These are phyloP conservation scores for Steinernema khuongi DNA, from an alignment of 1,140 invertebrate species.

Conservation along the genomic window DNA sequence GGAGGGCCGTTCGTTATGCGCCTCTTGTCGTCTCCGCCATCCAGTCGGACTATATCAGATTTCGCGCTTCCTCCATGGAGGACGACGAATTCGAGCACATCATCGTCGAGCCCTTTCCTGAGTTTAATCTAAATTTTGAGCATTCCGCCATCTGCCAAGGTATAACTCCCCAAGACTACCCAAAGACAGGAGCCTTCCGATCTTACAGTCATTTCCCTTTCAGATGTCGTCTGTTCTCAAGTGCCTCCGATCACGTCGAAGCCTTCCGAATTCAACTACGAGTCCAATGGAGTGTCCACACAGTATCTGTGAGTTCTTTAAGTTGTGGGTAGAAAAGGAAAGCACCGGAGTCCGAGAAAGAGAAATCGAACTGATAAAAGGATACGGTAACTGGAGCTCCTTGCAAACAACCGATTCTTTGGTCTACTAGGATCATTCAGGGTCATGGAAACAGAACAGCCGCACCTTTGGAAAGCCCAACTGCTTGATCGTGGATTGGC, in stretches of 20 bases:
- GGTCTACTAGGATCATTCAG: no score
- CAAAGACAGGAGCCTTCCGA: neutral
- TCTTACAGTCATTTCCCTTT: neutral
- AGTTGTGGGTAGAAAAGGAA: neutral
- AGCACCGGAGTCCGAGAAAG: no score
- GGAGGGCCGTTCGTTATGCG: no score
- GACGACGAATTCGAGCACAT: neutral
- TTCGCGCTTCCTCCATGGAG: no score
- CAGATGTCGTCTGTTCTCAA: slow-evolving; percentile 21
- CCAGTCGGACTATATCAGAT: no score
- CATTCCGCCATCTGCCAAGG: neutral
- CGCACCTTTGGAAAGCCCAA: no score
- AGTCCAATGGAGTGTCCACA: neutral
- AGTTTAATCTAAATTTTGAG: neutral
- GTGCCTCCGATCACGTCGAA: slow-evolving; percentile 1
- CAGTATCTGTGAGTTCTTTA: neutral
- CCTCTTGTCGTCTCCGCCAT: no score
- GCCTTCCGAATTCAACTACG: neutral
- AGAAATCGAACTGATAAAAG: no score
- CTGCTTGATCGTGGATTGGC: no score
- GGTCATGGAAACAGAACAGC: no score
- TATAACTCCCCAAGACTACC: neutral
- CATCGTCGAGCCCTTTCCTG: neutral
- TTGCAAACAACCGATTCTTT: no score
- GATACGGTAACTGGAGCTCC: no score